phyloP scores from a whole-genome alignment of 2,797 vertebrate species.

The Hoplostethus mediterraneus region DNA sequence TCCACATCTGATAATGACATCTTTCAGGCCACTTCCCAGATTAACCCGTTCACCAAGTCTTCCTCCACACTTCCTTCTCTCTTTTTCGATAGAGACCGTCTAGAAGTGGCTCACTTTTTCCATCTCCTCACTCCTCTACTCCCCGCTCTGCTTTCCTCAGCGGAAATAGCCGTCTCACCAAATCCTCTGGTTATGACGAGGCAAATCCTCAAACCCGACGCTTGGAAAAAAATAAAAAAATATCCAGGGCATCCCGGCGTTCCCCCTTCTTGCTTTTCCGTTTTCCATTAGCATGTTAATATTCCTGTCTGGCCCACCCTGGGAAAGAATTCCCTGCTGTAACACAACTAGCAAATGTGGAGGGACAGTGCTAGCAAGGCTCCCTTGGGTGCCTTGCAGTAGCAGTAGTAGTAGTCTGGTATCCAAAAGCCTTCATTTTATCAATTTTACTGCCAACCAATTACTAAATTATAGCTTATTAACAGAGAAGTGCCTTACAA shows the following conservation, averaged over 20 bases:
- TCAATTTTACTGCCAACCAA: too few species aligned
- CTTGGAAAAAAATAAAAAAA: not conserved
- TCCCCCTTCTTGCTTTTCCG: conserved; percentile 14
- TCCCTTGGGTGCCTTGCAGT: too few species aligned
- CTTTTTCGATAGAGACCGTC: conserved; percentile 34
- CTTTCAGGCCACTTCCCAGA: conserved; percentile 10
- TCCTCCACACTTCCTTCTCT: conserved; percentile 1
- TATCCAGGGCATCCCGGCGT: conserved; percentile 37
- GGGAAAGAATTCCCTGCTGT: not conserved
- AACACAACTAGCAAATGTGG: not conserved
- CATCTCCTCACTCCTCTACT: conserved; percentile 56
- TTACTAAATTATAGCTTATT: too few species aligned
- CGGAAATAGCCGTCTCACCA: conserved; percentile 71
- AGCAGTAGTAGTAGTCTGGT: too few species aligned
- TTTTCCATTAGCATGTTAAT: conserved; percentile 38
- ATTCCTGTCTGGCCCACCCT: conserved; percentile 2
- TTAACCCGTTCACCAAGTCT: conserved; percentile 29
- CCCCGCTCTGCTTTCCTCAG: conserved; percentile 48
- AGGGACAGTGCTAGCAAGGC: not conserved
- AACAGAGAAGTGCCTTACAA: too few species aligned
- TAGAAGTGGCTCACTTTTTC: conserved; percentile 69
- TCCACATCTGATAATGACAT: not conserved
- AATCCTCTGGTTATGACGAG: conserved; percentile 62
- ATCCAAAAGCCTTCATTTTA: too few species aligned
- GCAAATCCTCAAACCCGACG: conserved; percentile 38